Percentiles rank a stretch among this genome's conserved stretches.
Evolutionary conservation across 2,113 vertebrate species (phyloP).

Genomic region (Chloebia gouldiae): DNA sequence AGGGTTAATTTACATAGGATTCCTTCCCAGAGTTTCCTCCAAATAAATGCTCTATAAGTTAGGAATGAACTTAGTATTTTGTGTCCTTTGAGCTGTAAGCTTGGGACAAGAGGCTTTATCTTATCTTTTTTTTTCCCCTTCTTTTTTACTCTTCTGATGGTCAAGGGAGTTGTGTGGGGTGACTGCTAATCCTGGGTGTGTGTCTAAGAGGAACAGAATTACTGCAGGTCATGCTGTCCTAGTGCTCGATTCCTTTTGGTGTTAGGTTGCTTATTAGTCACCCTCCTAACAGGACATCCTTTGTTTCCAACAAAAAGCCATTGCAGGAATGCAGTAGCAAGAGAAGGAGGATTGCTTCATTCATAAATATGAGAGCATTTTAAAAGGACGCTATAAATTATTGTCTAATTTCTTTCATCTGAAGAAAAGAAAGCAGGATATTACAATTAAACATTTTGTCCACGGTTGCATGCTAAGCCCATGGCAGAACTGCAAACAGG

Average conservation of each 20-base stretch:
- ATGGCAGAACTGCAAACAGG: neutral
- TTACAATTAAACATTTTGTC: neutral
- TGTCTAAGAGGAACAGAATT: neutral
- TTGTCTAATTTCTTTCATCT: slow-evolving; percentile 15
- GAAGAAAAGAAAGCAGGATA: neutral
- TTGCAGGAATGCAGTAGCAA: neutral
- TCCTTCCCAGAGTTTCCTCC: neutral
- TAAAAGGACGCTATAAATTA: slow-evolving; percentile 12
- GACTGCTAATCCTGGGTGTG: neutral
- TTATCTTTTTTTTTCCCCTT: neutral
- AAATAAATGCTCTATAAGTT: neutral
- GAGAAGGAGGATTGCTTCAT: slow-evolving; percentile 27
- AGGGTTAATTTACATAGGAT: neutral
- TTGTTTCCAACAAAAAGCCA: slow-evolving; percentile 8
- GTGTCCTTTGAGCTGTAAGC: neutral
- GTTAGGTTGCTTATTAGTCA: neutral
- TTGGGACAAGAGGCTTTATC: neutral
- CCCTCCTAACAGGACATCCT: neutral
- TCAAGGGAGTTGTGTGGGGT: neutral
- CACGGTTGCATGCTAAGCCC: neutral
- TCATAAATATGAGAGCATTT: slow-evolving; percentile 38
- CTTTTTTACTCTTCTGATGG: neutral
- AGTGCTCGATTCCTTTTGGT: neutral
- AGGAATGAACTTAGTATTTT: neutral
- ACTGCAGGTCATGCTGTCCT: neutral